A percentile compares a stretch with the other conserved stretches of the same genome.
Evolutionary conservation across 2,797 vertebrate species (phyloP).

Genomic region (Scomberomorus guttatus): DNA sequence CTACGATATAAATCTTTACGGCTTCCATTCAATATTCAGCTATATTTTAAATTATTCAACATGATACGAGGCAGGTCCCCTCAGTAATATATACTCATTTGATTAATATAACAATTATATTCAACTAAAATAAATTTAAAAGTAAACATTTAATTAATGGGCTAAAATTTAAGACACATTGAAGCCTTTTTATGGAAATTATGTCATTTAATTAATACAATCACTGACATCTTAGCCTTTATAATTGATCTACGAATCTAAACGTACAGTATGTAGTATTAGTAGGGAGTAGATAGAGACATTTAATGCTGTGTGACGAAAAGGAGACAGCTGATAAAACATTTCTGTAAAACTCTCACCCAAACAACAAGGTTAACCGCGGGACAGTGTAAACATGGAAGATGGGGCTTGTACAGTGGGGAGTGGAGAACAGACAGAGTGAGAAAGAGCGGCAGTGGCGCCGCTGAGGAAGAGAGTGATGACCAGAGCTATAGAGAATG

Average conservation of each 20-base stretch:
- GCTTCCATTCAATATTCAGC: neutral
- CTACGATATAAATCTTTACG: neutral
- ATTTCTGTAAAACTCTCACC: neutral
- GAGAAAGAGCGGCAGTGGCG: slow-evolving; percentile 24
- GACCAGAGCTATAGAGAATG: slow-evolving; percentile 39
- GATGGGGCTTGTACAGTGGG: neutral
- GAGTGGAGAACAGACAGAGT: slow-evolving; percentile 1
- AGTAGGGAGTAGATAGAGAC: neutral
- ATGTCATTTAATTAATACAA: neutral
- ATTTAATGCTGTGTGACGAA: neutral
- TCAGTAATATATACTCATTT: neutral
- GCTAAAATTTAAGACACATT: neutral
- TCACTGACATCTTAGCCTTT: neutral
- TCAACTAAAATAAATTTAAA: neutral
- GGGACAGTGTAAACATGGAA: neutral
- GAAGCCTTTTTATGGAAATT: neutral
- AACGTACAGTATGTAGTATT: neutral
- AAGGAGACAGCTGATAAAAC: neutral
- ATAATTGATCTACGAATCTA: neutral
- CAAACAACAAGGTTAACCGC: slow-evolving; percentile 1
- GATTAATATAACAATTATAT: neutral
- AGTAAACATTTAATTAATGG: neutral
- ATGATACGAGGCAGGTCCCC: neutral
- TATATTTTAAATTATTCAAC: neutral
- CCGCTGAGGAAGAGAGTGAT: slow-evolving; percentile 35